These are phyloP conservation scores for Otolemur garnettii DNA, from an alignment of 2,113 vertebrate species.

Conservation along the genomic window DNA sequence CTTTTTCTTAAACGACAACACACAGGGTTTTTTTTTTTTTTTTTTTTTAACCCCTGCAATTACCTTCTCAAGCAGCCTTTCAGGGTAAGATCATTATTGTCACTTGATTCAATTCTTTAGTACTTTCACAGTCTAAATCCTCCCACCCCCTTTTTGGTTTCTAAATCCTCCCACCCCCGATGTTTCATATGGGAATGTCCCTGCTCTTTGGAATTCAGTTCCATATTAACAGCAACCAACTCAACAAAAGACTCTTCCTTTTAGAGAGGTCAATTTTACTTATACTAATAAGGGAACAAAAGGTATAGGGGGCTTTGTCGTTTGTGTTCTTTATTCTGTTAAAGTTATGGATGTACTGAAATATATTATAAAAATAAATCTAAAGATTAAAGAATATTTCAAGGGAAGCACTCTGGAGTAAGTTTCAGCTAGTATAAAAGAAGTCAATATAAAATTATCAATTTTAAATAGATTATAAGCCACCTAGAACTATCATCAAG, in stretches of 20 bases:
- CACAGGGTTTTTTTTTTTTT: too few relatives aligned
- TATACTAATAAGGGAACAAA: background rate
- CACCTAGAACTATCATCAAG: background rate
- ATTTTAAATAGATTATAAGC: background rate
- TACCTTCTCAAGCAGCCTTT: background rate
- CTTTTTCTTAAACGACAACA: background rate
- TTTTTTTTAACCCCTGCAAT: background rate
- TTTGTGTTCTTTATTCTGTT: background rate
- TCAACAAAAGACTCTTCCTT: background rate
- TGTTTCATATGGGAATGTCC: background rate
- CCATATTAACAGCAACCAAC: conserved; percentile 2
- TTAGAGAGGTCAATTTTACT: background rate
- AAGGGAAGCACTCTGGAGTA: background rate
- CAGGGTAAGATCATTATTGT: background rate
- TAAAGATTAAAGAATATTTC: conserved; percentile 11
- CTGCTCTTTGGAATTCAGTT: conserved; percentile 14
- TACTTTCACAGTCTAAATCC: background rate
- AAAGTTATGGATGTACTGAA: background rate
- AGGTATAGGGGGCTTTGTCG: background rate
- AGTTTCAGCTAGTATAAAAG: background rate
- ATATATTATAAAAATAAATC: background rate
- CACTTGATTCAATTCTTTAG: background rate
- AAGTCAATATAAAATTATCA: background rate
- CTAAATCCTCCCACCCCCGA: background rate
- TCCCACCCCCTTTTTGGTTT: background rate